phyloP scores from a whole-genome alignment of 2,888 invertebrate genomes.

The Azorinus chamasolen region DNA sequence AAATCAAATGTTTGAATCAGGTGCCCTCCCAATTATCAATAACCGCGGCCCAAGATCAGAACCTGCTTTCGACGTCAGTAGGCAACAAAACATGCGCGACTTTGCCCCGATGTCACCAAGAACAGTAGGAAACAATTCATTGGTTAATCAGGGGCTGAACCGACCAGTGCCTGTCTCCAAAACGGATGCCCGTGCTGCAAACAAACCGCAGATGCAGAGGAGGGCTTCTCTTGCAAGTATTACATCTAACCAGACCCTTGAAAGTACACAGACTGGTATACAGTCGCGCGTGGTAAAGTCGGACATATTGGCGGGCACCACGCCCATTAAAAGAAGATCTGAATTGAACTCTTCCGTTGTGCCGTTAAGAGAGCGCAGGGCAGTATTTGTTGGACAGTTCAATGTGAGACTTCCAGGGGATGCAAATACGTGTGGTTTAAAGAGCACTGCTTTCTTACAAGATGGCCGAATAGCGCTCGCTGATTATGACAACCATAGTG shows the following conservation, averaged over 20 bases:
- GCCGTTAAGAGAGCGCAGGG: constrained; percentile 42
- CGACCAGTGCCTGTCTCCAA: constrained; percentile 19
- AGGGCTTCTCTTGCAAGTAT: constrained; percentile 40
- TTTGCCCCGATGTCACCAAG: constrained; percentile 50
- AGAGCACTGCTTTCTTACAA: constrained; percentile 44
- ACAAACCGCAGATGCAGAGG: constrained; percentile 21
- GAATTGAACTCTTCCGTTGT: constrained; percentile 39
- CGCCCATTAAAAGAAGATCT: constrained; percentile 49
- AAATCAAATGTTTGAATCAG: constrained; percentile 39
- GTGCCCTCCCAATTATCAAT: constrained; percentile 50
- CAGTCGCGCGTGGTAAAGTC: background rate
- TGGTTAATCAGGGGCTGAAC: constrained; percentile 28
- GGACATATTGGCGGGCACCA: constrained; percentile 52
- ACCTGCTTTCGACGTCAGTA: constrained; percentile 24
- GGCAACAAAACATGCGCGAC: constrained; percentile 18
- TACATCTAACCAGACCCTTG: constrained; percentile 5
- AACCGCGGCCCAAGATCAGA: constrained; percentile 44
- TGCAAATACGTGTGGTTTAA: constrained; percentile 46
- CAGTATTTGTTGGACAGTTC: constrained; percentile 56
- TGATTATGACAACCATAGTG: constrained; percentile 61
- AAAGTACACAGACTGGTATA: background rate
- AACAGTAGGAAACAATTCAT: constrained; percentile 49
- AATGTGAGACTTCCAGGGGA: constrained; percentile 56
- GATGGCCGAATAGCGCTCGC: constrained; percentile 57
- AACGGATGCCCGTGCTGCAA: constrained; percentile 9